A percentile compares a stretch with the other conserved stretches of the same genome.
Conservation (phyloP, 2,113 vertebrate species). For the Brachypodius melanocephalos region DNA sequence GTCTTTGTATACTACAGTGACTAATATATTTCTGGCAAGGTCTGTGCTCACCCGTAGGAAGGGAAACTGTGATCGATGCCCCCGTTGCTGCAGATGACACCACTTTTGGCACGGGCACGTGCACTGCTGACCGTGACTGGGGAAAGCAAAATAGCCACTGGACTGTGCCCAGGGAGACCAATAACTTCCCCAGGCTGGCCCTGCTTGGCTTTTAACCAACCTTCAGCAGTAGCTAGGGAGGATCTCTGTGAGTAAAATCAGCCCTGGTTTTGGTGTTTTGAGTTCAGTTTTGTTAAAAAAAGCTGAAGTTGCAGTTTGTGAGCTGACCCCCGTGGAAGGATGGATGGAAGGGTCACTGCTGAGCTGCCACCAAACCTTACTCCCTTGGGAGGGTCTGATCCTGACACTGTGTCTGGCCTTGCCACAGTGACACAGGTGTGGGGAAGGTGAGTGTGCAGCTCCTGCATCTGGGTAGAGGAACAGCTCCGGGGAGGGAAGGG, state of each 20-base stretch:
- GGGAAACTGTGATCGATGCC: slow-evolving; percentile 46
- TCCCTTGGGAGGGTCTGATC: background rate
- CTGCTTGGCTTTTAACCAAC: background rate
- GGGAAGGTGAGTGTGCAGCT: fast-evolving
- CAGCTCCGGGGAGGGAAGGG: background rate
- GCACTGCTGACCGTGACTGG: background rate
- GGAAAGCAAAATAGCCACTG: slow-evolving; percentile 30
- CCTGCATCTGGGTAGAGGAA: background rate
- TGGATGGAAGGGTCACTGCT: background rate
- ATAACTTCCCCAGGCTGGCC: background rate
- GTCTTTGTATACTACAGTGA: slow-evolving; percentile 51
- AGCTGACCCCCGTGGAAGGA: background rate
- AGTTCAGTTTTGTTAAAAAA: background rate
- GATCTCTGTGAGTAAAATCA: background rate
- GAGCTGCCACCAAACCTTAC: background rate
- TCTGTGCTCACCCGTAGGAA: background rate
- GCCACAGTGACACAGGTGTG: fast-evolving
- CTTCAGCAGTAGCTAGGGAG: background rate
- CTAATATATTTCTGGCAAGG: slow-evolving; percentile 49
- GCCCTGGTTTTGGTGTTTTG: background rate
- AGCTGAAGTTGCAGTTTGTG: background rate
- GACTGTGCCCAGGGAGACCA: background rate
- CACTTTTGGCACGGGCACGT: slow-evolving; percentile 7
- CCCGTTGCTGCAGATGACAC: slow-evolving; percentile 25
- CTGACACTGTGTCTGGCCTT: background rate